phyloP scores from a whole-genome alignment of 1,140 invertebrate species.

The Oncopodura yosiiana region DNA sequence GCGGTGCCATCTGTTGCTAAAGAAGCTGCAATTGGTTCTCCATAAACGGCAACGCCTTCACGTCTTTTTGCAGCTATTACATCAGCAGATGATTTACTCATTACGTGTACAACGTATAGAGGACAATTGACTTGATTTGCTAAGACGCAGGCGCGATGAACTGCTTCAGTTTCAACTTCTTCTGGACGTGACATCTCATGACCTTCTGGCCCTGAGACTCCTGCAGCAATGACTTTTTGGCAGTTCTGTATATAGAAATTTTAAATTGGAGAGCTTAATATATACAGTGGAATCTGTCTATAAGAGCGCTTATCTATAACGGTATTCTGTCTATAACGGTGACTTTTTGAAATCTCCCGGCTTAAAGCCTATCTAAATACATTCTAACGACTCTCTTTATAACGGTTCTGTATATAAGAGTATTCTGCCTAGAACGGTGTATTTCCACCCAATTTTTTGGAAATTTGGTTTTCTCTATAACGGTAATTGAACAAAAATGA shows the following conservation, averaged over 20 bases:
- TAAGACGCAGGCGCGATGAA: conserved; percentile 83
- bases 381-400: neutral
- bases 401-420: no score
- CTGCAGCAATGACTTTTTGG: conserved; percentile 25
- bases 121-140: conserved; percentile 85
- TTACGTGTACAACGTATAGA: conserved; percentile 92
- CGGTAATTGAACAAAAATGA: no score
- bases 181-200: conserved; percentile 95
- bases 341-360: no score
- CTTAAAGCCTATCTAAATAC: neutral
- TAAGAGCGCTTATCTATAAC: no score
- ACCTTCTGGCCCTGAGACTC: conserved; percentile 78
- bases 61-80: conserved; percentile 61
- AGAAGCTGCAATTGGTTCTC: conserved; percentile 83
- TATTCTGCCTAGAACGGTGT: no score
- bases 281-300: no score
- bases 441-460: no score
- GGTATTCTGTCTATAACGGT: no score
- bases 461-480: no score
- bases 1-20: conserved; percentile 64
- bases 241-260: conserved; percentile 14
- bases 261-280: neutral
- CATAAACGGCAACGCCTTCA: conserved; percentile 66
- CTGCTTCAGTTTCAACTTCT: conserved; percentile 94
- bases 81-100: conserved; percentile 82